Base-by-base conservation (phyloP, 2,113 vertebrate species). In the Probosciger aterrimus region DNA sequence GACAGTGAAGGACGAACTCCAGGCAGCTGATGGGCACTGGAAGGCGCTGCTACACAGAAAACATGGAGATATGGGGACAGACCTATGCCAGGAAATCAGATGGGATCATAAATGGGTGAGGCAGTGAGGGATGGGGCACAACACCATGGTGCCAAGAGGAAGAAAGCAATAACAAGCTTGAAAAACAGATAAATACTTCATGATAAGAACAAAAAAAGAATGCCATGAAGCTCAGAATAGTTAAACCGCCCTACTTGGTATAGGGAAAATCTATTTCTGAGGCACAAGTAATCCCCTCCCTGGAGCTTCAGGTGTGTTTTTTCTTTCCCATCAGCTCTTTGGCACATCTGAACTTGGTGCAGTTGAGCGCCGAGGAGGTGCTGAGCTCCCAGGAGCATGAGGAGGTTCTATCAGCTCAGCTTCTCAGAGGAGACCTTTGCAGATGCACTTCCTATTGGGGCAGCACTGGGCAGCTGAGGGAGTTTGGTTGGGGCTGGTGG, bases 341-440 rank as follows among this genome's bases (percentile, higher is more conserved):
- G 57, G 47, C 57, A 62, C 17, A 25, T 37, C 53, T 53, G 76
- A 63, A 23, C 67, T 41, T 15, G 12, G 24, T 2, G 7, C 10
- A 4, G 49, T 13, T 69, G 43, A 33, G 39, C 14, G 19, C 31
- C 0, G 1, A 33, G 30, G 25, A 0, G 0, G 23, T 9, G 14
- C 74, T 82, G 64, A 59, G 49, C 69, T 86, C 59, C 76, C 39
- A 31, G 39, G 9, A 33, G 3, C 0, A 0, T 12, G 19, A 3
- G 7, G 24, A 57, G 53, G n/a, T 57, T 14, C 52, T 43, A 16
- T 2, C 6, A 52, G 11, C 28, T 69, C 6, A 2, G 24, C 22
- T 73, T 44, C 31, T 46, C 43, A 24, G 31, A 77, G 20, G 28
- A 59, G 10, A 60, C 53, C 35, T 57, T 46, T 52, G 35, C 24